Conservation (phyloP, 92 coral and sea anemone genomes). For the Meandrina meandrites region DNA sequence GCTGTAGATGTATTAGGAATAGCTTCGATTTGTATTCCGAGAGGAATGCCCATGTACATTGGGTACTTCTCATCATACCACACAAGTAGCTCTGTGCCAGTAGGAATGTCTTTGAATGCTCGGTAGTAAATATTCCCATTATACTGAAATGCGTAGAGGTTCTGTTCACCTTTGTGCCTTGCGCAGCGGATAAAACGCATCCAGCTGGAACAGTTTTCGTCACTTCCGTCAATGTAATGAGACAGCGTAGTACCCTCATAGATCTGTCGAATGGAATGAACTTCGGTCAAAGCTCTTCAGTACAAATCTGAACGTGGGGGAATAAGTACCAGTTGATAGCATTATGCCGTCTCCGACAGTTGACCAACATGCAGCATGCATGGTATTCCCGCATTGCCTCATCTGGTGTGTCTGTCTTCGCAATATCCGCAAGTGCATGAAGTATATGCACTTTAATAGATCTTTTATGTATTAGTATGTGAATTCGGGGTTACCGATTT, state of each 20-base stretch:
- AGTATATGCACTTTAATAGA: no score
- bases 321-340: no score
- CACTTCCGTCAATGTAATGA: constrained; percentile 81
- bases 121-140: constrained; percentile 86
- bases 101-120: constrained; percentile 76
- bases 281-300: background rate
- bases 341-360: no score
- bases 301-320: background rate
- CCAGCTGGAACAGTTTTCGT: constrained; percentile 88
- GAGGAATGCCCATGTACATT: constrained; percentile 94
- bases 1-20: background rate
- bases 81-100: constrained; percentile 83
- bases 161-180: constrained; percentile 85
- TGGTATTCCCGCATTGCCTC: no score
- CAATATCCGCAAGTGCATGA: no score
- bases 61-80: constrained; percentile 93
- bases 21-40: constrained; percentile 57
- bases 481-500: no score
- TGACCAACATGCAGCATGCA: no score
- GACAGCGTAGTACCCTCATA: constrained; percentile 62
- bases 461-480: no score
- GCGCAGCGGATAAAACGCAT: constrained; percentile 95
- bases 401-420: no score
- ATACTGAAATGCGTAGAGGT: constrained; percentile 81
- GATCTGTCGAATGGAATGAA: constrained; percentile 48